Evolutionary conservation across 2,888 invertebrate species (phyloP), one percentile per base, ranked within the genome.

Genomic region (Pterobdella sp.): DNA sequence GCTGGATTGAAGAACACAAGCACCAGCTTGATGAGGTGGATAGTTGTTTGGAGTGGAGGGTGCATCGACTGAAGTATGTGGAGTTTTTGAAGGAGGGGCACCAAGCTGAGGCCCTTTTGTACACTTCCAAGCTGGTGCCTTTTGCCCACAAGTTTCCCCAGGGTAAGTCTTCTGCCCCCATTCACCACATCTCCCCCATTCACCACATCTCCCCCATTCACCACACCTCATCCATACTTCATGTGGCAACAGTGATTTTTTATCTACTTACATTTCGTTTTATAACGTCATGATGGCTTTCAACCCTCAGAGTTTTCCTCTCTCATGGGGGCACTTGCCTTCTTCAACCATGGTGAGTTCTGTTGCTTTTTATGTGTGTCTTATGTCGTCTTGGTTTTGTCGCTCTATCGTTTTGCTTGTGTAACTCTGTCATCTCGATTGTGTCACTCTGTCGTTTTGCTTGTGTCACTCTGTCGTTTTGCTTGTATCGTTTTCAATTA

Each of bases 41-140:
- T 76, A 86, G 85, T 73, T 86, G 88, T 0, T 84, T 92, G 75
- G 91, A 91, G 84, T 92, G 92, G 82, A 90, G 90, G 82, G 84
- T 93, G 73, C 92, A 92, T 83, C 87, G 90, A 77, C 85, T 92
- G 79, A 89, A 89, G 77, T 93, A 91, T 82, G 88, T 93, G 80
- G 89, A 90, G 80, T 84, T 91, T 71, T 84, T 91, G 29, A 86
- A 87, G 77, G 85, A 87, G 81, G 90, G 90, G 1, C 89, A 89
- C 79, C 93, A 93, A 81, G 87, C 87, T 49, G 92, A 93, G 79
- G 93, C 94, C 18, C 90, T 96, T 75, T 85, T 87, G 78, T 95
- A 95, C 85, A 94, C 94, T 7, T 71, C 79, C 76, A 88, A 92
- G 86, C 91, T 96, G 83, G 89, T 90, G 35, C 89, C 89, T 79